Evolutionary conservation across 2,888 invertebrate species (phyloP), one percentile per base, ranked within the genome.

Genomic region (Clunio marinus): DNA sequence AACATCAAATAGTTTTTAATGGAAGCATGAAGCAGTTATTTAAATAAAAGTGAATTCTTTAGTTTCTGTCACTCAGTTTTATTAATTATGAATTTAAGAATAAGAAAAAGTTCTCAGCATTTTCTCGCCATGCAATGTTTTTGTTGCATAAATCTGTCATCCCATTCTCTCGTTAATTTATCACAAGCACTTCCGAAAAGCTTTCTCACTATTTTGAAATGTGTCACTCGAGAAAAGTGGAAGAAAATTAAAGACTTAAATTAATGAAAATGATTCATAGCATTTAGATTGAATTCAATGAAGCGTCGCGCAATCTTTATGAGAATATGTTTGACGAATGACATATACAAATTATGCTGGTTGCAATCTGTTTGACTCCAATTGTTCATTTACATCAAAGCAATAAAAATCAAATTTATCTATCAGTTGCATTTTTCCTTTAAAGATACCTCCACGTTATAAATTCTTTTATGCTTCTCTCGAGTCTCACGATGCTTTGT

Each of bases 201-300:
- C n/a, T n/a, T 2, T 22, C 46, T 32, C 28, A 28, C n/a, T 10
- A 22, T 15, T 13, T 15, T 28, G n/a, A 58, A 58, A n/a, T 58
- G 57, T 58, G 25, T 58, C 15, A n/a, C 7, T 58, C 10, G 24
- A 45, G 15, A 45, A 45, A 15, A 15, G 13, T 27, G 15, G 28
- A 8, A 25, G 27, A 58, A 58, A 7, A 7, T 27, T 58, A 27
- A 15, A 45, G n/a, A 17, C 17, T 15, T 63, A 15, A 35, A 62
- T 62, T 62, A 62, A 62, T 62, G 35, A 63, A 46, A 63, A 46
- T 63, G 63, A 63, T 63, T 46, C 28, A 63, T 63, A 27, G 63
- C 63, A 7, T 63, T 63, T 63, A 46, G 46, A 63, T 63, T 45
- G 27, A 46, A 7, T 27, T 20, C 46, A 63, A 63, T 27, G 45